Percentiles rank a stretch among this genome's conserved stretches.
Evolutionary conservation across 2,797 vertebrate genomes (phyloP).

Genomic region (Xiphophorus birchmanni): DNA sequence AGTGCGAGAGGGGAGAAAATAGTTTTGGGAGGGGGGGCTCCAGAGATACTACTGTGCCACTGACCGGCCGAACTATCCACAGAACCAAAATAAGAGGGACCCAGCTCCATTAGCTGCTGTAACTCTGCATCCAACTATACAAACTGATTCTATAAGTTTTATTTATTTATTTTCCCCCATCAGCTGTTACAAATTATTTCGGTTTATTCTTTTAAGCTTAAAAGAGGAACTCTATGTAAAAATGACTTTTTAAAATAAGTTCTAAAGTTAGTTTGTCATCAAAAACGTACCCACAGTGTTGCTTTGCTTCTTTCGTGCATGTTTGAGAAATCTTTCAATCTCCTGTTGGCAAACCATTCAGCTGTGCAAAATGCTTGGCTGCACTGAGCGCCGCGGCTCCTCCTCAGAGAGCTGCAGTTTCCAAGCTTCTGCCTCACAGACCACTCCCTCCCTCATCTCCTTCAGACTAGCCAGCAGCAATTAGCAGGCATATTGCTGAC

Average conservation of each 20-base stretch:
- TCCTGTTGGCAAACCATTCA: too few species aligned
- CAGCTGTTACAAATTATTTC: not conserved
- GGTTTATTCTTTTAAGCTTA: not conserved
- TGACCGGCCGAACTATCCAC: constrained; percentile 55
- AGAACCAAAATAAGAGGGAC: constrained; percentile 22
- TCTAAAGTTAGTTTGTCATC: too few species aligned
- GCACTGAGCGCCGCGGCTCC: too few species aligned
- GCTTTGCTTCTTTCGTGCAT: not conserved
- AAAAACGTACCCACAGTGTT: too few species aligned
- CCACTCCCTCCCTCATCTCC: too few species aligned
- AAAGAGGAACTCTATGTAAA: too few species aligned
- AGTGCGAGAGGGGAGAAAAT: constrained; percentile 24
- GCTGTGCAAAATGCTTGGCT: too few species aligned
- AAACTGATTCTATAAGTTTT: not conserved
- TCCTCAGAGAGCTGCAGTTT: too few species aligned
- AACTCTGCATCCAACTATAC: not conserved
- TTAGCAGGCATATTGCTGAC: too few species aligned
- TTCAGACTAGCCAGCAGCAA: not conserved
- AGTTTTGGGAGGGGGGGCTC: constrained; percentile 34
- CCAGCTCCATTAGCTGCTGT: not conserved
- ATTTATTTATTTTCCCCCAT: not conserved
- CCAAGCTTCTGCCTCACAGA: too few species aligned
- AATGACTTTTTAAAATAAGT: too few species aligned
- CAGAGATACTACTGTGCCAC: constrained; percentile 68
- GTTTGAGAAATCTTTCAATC: too few species aligned